Percentiles rank a stretch among this genome's conserved stretches.
Evolutionary conservation across 2,113 vertebrate genomes (phyloP).

Genomic region (Calidris pugnax): DNA sequence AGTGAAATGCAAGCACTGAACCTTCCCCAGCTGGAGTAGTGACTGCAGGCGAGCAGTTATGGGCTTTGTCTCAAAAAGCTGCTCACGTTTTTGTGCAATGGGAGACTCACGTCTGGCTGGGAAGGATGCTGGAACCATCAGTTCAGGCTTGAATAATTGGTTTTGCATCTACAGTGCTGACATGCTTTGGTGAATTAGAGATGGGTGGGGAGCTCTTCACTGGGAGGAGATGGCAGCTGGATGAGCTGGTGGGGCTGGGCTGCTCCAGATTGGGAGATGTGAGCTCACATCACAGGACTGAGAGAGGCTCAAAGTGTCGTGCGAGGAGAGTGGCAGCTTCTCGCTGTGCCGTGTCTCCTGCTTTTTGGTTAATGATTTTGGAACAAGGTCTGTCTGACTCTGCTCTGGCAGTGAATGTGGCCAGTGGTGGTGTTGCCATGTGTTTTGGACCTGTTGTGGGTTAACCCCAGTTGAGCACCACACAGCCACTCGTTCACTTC

Average conservation of each 20-base stretch:
- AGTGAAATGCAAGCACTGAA: background rate
- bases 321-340: background rate
- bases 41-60: background rate
- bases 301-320: background rate
- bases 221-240: background rate
- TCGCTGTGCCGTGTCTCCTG: background rate
- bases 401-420: background rate
- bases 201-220: background rate
- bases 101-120: background rate
- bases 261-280: background rate
- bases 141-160: background rate
- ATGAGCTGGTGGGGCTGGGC: background rate
- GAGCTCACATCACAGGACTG: background rate
- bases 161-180: background rate
- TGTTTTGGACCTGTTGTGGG: background rate
- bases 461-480: background rate
- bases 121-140: background rate
- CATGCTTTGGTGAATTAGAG: background rate
- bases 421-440: background rate
- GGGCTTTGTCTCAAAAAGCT: background rate
- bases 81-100: background rate
- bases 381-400: background rate
- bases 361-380: background rate
- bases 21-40: background rate
- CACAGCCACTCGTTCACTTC: background rate